These are phyloP conservation scores for Diachasmimorpha longicaudata DNA, from an alignment of 1,140 invertebrate genomes.

Conservation along the genomic window DNA sequence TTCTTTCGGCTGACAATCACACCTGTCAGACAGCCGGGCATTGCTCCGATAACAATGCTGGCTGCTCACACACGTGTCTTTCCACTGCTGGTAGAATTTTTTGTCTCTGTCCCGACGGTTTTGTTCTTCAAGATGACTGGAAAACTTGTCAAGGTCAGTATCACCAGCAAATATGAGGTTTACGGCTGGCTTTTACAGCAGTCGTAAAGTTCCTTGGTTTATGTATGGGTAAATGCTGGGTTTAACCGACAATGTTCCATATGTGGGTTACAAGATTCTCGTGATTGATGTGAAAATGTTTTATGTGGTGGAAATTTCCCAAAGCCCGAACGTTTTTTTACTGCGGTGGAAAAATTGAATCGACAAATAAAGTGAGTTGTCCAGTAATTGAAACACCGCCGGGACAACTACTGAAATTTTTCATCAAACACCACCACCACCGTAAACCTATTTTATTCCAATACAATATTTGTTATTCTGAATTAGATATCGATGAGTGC, in stretches of 20 bases:
- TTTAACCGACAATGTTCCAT: too few species aligned
- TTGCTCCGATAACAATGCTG: slow-evolving; percentile 68
- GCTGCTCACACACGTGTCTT: slow-evolving; percentile 68
- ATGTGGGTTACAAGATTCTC: too few species aligned
- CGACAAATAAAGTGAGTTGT: too few species aligned
- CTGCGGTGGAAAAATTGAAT: too few species aligned
- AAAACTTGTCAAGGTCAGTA: slow-evolving; percentile 64
- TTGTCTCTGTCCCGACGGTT: slow-evolving; percentile 71
- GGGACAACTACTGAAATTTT: too few species aligned
- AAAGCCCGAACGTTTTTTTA: too few species aligned
- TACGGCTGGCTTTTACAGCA: neutral
- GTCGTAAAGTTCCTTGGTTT: too few species aligned
- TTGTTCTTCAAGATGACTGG: slow-evolving; percentile 66
- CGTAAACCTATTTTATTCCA: neutral
- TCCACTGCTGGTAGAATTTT: slow-evolving; percentile 70
- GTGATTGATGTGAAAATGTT: too few species aligned
- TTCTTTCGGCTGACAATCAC: slow-evolving; percentile 66
- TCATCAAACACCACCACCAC: too few species aligned
- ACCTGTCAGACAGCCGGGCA: slow-evolving; percentile 67
- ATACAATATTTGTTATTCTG: slow-evolving; percentile 18
- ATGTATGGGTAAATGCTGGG: too few species aligned
- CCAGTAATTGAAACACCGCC: too few species aligned
- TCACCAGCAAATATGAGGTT: neutral
- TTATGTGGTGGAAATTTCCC: too few species aligned
- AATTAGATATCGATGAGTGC: slow-evolving; percentile 70